These are phyloP conservation scores for Fistularia tabacaria DNA, from an alignment of 2,797 vertebrate genomes.

Conservation along the genomic window DNA sequence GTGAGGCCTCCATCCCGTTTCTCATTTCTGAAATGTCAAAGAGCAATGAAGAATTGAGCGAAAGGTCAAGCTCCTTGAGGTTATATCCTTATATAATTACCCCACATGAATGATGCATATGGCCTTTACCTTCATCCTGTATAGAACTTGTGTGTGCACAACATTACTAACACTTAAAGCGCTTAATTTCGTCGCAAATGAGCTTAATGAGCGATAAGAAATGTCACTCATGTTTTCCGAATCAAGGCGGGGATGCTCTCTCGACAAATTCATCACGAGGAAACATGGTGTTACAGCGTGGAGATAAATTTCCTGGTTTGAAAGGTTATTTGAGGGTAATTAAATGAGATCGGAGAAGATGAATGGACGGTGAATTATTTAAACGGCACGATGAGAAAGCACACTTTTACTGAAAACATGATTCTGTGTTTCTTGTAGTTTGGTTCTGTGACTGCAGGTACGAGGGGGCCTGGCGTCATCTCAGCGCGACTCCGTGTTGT, in stretches of 20 bases:
- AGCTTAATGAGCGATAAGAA: slow-evolving; percentile 47
- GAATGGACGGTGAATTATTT: no score
- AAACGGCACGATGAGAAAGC: slow-evolving; percentile 5
- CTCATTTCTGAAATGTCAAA: slow-evolving; percentile 65
- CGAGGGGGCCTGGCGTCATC: slow-evolving; percentile 2
- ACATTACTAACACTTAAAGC: slow-evolving; percentile 32
- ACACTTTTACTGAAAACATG: no score
- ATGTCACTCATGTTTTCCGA: slow-evolving; percentile 50
- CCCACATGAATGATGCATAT: slow-evolving; percentile 56
- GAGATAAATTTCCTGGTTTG: no score
- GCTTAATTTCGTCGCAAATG: slow-evolving; percentile 34
- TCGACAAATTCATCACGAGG: not conserved
- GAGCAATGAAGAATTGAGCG: slow-evolving; percentile 45
- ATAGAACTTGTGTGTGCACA: slow-evolving; percentile 23
- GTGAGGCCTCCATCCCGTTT: slow-evolving; percentile 42
- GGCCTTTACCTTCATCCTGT: slow-evolving; percentile 51
- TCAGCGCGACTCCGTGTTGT: not conserved
- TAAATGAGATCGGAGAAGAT: no score
- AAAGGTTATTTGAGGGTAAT: no score
- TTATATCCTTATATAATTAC: slow-evolving; percentile 52
- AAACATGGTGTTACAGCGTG: no score
- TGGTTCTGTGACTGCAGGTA: not conserved
- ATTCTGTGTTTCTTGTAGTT: no score
- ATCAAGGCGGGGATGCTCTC: slow-evolving; percentile 48
- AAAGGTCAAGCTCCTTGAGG: slow-evolving; percentile 60